Base-by-base conservation (phyloP, 1,140 invertebrate genomes). In the Drosophila saltans region DNA sequence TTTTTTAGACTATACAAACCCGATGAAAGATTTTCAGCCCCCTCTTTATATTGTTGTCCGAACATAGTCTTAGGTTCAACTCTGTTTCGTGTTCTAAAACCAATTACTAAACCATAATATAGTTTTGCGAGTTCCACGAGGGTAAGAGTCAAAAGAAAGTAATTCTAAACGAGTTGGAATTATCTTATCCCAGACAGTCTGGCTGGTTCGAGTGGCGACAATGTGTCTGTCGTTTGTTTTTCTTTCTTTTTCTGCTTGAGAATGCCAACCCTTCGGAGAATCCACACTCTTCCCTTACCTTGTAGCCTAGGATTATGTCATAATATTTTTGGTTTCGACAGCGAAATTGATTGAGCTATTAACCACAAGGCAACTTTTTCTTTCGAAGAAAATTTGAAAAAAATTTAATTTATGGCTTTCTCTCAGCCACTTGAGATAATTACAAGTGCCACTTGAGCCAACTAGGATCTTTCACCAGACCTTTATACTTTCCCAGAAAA, bases 271-370 rank as follows among this genome's bases (percentile, higher is more conserved):
- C 71, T 88, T 88, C 84, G 70, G 6, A 41, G 84, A 90, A 88
- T 40, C 62, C 26, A 10, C 6, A 65, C 2, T 30, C 28, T 30
- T 0, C 28, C 28, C 28, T 30, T 30, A 58, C 30, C 8, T 3
- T 52, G 21, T 26, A 48, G 61, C 26, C 40, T 60, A 28, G n/a
- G 30, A 60, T 69, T 66, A 72, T 90, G 85, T 89, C 84, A 89
- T 71, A 89, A 89, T 78, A 90, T 69, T 52, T 52, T 52, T 3
- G n/a, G 45, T 52, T 84, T 80, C 55, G 63, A 67, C 69, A 74
- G 16, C 28, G 63, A 65, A 85, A 89, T 89, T 90, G 90, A 89
- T 89, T 89, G 85, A 89, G 70, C 78, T 60, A 72, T 84, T 88
- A 78, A 89, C 85, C 84, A 63, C 84, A 90, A 75, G 70, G 74